Evolutionary conservation across 2,113 vertebrate genomes (phyloP), one percentile per base, ranked within the genome.

Genomic region (Noturus placidus): DNA sequence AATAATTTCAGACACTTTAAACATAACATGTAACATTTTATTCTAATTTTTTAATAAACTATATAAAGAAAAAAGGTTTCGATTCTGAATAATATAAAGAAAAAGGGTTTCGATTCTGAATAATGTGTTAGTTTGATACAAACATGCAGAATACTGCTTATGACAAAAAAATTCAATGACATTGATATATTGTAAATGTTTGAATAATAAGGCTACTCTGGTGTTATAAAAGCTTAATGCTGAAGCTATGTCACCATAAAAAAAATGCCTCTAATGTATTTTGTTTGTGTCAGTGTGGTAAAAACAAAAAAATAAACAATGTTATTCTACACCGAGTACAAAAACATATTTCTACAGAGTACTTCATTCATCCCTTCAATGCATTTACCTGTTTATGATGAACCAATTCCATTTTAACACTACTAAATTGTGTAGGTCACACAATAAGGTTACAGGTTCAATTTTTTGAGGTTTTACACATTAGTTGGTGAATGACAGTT

Each of bases 81-180:
- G 67, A 61, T 56, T 70, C 57, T 85, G 85, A 83, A 46, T 59
- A 54, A 86, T 85, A 59, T 84, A 85, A 70, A 82, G 70, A 84
- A 87, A 82, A 85, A 76, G 30, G 57, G 70, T 79, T 52, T 88
- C 56, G 65, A 59, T 54, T 70, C 57, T 84, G 85, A 83, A 46
- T 50, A 52, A 85, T 85, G 52, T 30, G 67, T 88, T 89, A 89
- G 70, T 87, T 69, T 89, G 25, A 85, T 56, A 46, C 69, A 90
- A 88, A 89, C 42, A 81, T 20, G 54, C 70, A 77, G 15, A 54
- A 74, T 61, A 65, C 50, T 80, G 42, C n/a, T 80, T 50, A 11
- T 65, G 69, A 30, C 67, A 87, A 70, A 85, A 15, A 38, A 85
- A 42, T 63, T 42, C 46, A 50, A 78, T 85, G 61, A 83, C 30